Base-by-base conservation (phyloP, 2,888 invertebrate species). In the Spodoptera exigua region DNA sequence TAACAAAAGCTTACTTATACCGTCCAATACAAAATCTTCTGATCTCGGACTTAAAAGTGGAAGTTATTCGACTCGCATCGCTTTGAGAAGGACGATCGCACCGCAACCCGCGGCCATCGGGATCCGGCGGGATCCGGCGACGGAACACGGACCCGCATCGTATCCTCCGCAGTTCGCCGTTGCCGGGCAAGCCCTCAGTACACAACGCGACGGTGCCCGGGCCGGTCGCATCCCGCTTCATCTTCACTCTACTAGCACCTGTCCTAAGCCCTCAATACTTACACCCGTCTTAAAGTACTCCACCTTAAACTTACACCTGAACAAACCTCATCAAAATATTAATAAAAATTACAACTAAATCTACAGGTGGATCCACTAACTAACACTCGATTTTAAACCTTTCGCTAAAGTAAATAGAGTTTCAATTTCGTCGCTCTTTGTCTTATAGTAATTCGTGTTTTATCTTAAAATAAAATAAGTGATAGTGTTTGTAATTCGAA, bases 361-460 rank as follows among this genome's bases (percentile, higher is more conserved):
- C 82, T 78, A 83, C 82, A 83, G 82, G 82, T 83, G 82, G 83
- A 76, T 80, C 41, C 27, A 27, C 7, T 39, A 43, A 49, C 45
- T 21, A 41, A 45, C 60, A 57, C 17, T 65, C 61, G 49, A 76
- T 72, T 70, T 57, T 72, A 63, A 68, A 71, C 81, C 78, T 63
- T 82, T 70, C 55, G 37, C 0, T 11, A 45, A 57, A 18, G 52
- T 18, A 9, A 37, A 69, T 79, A 81, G 55, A 76, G 83, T 74
- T 74, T 67, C 57, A 56, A 74, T 70, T 79, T 69, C 67, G 49
- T 73, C 66, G 40, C 52, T 73, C 68, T 61, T 72, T 60, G 59
- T 67, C 61, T 60, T 54, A 59, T 61, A 41, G 43, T 61, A 70
- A 48, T 78, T 48, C 53, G 57, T 61, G 59, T 72, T 61, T 55